These are phyloP conservation scores for Orchesella cincta DNA, from an alignment of 1,140 invertebrate genomes.

Conservation along the genomic window DNA sequence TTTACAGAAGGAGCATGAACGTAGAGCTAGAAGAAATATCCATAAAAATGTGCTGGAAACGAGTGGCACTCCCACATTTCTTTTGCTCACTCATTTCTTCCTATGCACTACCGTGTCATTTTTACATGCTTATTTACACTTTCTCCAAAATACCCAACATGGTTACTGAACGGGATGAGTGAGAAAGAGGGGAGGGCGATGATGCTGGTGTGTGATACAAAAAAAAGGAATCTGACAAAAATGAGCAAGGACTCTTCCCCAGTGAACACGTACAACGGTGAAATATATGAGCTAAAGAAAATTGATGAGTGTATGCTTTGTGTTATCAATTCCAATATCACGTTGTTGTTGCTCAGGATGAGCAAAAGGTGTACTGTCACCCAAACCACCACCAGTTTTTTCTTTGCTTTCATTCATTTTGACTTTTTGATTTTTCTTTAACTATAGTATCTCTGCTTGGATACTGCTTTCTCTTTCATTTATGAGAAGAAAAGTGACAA, in stretches of 20 bases:
- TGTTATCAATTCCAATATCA: neutral
- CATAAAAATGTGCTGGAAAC: neutral
- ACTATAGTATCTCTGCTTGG: neutral
- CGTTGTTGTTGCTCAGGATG: neutral
- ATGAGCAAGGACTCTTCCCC: too few relatives aligned
- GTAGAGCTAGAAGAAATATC: neutral
- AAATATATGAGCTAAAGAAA: neutral
- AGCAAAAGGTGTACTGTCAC: neutral
- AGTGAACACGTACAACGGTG: neutral
- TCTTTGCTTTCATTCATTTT: neutral
- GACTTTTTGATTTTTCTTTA: neutral
- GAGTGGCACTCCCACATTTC: conserved; percentile 14
- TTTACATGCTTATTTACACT: conserved; percentile 4
- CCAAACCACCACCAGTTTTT: neutral
- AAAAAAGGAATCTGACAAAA: too few relatives aligned
- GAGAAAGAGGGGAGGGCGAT: neutral
- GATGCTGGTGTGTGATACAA: neutral
- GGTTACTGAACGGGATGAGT: neutral
- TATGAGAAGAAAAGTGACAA: neutral
- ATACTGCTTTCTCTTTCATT: too few relatives aligned
- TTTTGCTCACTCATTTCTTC: neutral
- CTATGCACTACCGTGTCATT: neutral
- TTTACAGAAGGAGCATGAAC: neutral
- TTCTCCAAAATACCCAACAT: neutral
- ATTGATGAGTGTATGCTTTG: neutral